Base-by-base conservation (phyloP, 2,888 invertebrate genomes). In the Andrena hattorfiana region DNA sequence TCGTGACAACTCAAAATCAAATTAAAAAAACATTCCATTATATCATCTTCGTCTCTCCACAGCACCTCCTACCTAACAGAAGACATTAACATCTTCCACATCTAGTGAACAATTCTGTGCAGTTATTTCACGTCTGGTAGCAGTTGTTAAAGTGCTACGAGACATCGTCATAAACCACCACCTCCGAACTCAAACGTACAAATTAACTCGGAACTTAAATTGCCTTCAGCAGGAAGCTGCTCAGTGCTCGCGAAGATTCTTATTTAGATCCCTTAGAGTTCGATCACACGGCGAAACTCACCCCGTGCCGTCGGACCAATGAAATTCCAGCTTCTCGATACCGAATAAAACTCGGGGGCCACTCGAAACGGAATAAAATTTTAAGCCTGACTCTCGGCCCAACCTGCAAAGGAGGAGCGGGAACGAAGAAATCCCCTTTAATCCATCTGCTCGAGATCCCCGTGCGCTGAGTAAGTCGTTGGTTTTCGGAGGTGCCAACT, bases 371-470 rank as follows among this genome's bases (percentile, higher is more conserved):
- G 32, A 59, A 71, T 26, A 64, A 71, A 71, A 62, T 69, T 72
- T 28, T n/a, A 48, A 10, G 23, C 20, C 49, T 35, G 62, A 48
- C 74, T 30, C 28, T 16, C 20, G 66, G 32, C 16, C 48, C 13
- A 51, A 8, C 23, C 23, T 7, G 20, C 1, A 8, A 6, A 30
- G 42, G 23, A 63, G 28, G 23, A 59, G 49, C 54, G 54, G 51
- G 42, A 56, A 42, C 54, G 51, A 56, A 59, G 73, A 66, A 77
- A 81, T 83, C 73, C 72, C 23, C 48, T 83, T 82, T 83, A 83
- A 83, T 83, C 81, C 81, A 59, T 72, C 51, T 48, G 68, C 60
- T 70, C 32, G n/a, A 42, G 16, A 48, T 74, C 48, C 49, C 51
- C 30, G 59, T 23, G n/a, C 54, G n/a, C 56, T 16, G 59, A 26